These are phyloP conservation scores for Ophraella communa DNA, from an alignment of 2,888 invertebrate species.

Conservation along the genomic window DNA sequence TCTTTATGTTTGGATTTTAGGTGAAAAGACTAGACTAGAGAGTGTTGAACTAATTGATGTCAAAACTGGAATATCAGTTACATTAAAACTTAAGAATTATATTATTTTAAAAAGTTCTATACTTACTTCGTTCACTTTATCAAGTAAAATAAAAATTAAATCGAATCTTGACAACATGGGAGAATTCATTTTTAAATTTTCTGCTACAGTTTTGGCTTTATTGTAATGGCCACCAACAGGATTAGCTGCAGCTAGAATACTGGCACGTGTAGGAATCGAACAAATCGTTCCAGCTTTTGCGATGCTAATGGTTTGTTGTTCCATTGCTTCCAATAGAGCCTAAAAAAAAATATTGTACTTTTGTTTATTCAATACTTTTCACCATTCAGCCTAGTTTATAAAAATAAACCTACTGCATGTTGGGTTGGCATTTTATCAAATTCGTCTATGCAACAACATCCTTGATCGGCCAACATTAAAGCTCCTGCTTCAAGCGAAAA, in stretches of 20 bases:
- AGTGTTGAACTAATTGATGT: too few relatives aligned
- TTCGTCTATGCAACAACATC: slow-evolving; percentile 94
- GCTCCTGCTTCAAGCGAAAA: slow-evolving; percentile 89
- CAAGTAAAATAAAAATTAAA: slow-evolving; percentile 87
- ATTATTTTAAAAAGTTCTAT: too few relatives aligned
- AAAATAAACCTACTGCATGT: slow-evolving; percentile 65
- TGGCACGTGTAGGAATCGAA: slow-evolving; percentile 80
- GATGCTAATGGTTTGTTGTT: slow-evolving; percentile 88
- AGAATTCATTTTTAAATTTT: slow-evolving; percentile 87
- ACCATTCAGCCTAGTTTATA: too few relatives aligned
- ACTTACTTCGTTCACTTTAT: slow-evolving; percentile 80
- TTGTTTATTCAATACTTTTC: too few relatives aligned
- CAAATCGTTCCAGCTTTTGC: slow-evolving; percentile 89
- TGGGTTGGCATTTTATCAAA: slow-evolving; percentile 89
- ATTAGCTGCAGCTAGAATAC: slow-evolving; percentile 92
- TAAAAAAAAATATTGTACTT: slow-evolving; percentile 56
- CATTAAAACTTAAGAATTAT: too few relatives aligned
- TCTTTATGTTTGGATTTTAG: too few relatives aligned
- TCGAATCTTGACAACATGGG: slow-evolving; percentile 92
- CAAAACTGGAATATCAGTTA: too few relatives aligned
- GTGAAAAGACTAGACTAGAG: too few relatives aligned
- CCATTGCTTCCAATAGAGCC: slow-evolving; percentile 92
- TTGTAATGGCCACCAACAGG: slow-evolving; percentile 89
- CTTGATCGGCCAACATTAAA: slow-evolving; percentile 83
- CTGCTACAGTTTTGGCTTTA: slow-evolving; percentile 83